A percentile compares a stretch with the other conserved stretches of the same genome.
These are phyloP conservation scores for Diabrotica undecimpunctata DNA, from an alignment of 1,140 invertebrate genomes.

Conservation along the genomic window DNA sequence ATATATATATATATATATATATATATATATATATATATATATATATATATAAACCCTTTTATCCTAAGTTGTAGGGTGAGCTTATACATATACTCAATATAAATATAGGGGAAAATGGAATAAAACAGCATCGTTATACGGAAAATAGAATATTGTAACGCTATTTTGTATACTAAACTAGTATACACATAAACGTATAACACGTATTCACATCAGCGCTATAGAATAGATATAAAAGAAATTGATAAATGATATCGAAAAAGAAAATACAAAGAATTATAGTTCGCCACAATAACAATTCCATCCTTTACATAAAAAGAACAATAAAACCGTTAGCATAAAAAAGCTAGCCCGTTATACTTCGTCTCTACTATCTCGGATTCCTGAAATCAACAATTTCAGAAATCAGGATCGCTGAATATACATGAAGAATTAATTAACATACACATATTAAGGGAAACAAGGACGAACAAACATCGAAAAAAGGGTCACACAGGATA, in stretches of 20 bases:
- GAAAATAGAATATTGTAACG: no score
- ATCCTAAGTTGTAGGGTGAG: no score
- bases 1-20: no score
- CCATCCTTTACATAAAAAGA: conserved; percentile 15
- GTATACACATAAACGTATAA: not conserved
- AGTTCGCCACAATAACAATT: conserved; percentile 17
- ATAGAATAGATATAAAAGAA: not conserved
- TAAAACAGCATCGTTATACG: no score
- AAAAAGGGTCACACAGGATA: conserved; percentile 23
- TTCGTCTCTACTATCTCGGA: conserved; percentile 6
- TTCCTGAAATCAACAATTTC: not conserved
- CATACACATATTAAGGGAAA: conserved; percentile 23
- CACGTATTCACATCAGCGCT: not conserved
- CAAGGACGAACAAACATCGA: conserved; percentile 19
- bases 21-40: no score
- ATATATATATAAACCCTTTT: no score
- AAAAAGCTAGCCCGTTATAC: conserved; percentile 6
- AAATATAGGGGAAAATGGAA: no score
- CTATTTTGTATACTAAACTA: no score
- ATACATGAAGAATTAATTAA: conserved; percentile 27
- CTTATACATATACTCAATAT: no score
- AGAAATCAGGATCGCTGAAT: conserved; percentile 6
- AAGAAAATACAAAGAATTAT: conserved; percentile 5
- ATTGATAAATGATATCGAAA: not conserved
- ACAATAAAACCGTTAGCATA: conserved; percentile 17